Percentiles rank a stretch among this genome's conserved stretches.
These are phyloP conservation scores for Eilema sororculum DNA, from an alignment of 2,888 invertebrate species.

Conservation along the genomic window DNA sequence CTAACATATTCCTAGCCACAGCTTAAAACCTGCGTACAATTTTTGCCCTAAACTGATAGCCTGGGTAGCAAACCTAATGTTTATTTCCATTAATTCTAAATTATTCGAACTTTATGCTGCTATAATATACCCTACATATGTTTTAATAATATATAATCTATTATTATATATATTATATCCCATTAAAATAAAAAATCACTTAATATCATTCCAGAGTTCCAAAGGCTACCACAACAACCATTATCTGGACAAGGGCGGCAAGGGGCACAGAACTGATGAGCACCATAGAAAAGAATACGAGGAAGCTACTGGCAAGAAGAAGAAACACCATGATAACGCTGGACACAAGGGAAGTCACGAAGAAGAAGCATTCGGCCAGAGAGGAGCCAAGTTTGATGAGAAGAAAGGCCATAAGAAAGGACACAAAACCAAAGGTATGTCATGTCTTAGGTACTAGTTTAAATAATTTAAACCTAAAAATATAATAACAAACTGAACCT, in stretches of 20 bases:
- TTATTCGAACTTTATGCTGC: too few species aligned
- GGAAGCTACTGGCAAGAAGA: slow-evolving; percentile 88
- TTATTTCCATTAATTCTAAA: too few species aligned
- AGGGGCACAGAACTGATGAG: slow-evolving; percentile 87
- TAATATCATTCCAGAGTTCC: slow-evolving; percentile 67
- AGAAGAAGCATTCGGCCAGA: slow-evolving; percentile 89
- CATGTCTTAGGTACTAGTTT: neutral
- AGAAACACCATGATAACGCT: slow-evolving; percentile 89
- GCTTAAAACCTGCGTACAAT: too few species aligned
- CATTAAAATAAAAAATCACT: neutral
- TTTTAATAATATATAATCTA: too few species aligned
- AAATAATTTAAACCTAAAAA: neutral
- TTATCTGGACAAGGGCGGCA: slow-evolving; percentile 87
- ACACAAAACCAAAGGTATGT: slow-evolving; percentile 90
- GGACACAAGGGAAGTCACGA: slow-evolving; percentile 89
- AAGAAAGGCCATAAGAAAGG: slow-evolving; percentile 93
- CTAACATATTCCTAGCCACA: too few species aligned
- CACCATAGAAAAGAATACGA: slow-evolving; percentile 87
- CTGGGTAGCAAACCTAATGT: too few species aligned
- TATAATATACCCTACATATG: too few species aligned
- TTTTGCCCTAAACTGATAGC: too few species aligned
- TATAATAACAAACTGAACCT: too few species aligned
- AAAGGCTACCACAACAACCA: slow-evolving; percentile 88
- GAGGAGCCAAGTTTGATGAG: slow-evolving; percentile 90
- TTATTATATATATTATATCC: neutral